phyloP scores from a whole-genome alignment of 2,113 vertebrate species.

The Apeltes quadracus region DNA sequence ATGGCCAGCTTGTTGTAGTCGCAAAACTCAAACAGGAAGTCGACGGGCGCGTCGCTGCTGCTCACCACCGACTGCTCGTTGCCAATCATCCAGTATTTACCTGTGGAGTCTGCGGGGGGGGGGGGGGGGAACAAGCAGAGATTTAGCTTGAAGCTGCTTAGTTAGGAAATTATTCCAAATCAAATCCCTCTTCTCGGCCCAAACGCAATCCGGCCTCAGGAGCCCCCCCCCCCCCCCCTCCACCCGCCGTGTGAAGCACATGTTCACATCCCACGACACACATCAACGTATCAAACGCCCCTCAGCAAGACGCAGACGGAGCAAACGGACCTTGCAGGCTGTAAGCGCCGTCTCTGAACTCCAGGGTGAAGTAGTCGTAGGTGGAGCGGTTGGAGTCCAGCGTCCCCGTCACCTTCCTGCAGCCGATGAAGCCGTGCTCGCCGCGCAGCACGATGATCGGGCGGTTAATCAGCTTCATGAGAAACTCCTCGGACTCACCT shows the following conservation, averaged over 20 bases:
- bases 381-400: slow-evolving; percentile 95
- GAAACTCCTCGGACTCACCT: slow-evolving; percentile 92
- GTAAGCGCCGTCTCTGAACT: slow-evolving; percentile 93
- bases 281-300: background rate
- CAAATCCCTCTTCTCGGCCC: slow-evolving; percentile 47
- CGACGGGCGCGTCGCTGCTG: slow-evolving; percentile 92
- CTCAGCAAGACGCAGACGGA: too few species aligned
- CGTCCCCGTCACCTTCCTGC: slow-evolving; percentile 95
- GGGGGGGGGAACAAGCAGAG: background rate
- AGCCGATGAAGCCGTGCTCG: slow-evolving; percentile 97
- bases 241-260: background rate
- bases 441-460: slow-evolving; percentile 96
- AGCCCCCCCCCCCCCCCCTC: background rate
- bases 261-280: background rate
- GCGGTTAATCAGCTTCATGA: slow-evolving; percentile 99
- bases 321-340: slow-evolving; percentile 88
- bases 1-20: slow-evolving; percentile 98
- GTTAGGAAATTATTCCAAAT: slow-evolving; percentile 20
- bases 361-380: slow-evolving; percentile 95
- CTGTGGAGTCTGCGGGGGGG: slow-evolving; percentile 86
- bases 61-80: slow-evolving; percentile 91
- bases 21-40: slow-evolving; percentile 98
- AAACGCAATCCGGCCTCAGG: slow-evolving; percentile 45
- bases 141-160: slow-evolving; percentile 9
- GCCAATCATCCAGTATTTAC: slow-evolving; percentile 97